These are phyloP conservation scores for Caiman crocodilus DNA, from an alignment of 2,797 vertebrate genomes.

Conservation along the genomic window DNA sequence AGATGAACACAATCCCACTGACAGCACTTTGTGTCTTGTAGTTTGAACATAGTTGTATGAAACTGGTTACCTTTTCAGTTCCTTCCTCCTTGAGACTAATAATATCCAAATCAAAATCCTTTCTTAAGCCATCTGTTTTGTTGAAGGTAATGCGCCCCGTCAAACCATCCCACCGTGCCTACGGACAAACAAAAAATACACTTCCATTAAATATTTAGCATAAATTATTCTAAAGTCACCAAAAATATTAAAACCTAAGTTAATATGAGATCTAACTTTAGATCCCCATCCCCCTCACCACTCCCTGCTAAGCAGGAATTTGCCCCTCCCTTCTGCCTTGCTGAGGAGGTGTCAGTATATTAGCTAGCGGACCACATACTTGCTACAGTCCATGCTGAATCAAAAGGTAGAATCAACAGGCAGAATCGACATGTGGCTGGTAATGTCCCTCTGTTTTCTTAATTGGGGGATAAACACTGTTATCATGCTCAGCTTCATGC, in stretches of 20 bases:
- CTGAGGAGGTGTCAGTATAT: no score
- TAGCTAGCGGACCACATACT: no score
- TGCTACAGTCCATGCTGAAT: no score
- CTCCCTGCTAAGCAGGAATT: not conserved
- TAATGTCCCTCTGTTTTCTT: no score
- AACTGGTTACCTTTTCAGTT: constrained; percentile 91
- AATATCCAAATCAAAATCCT: constrained; percentile 97
- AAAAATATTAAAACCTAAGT: not conserved
- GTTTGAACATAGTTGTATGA: not conserved
- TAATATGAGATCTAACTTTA: no score
- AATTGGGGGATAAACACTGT: no score
- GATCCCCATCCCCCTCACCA: no score
- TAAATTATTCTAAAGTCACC: not conserved
- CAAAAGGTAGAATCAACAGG: no score
- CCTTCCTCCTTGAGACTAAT: constrained; percentile 98
- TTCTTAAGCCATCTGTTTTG: constrained; percentile 94
- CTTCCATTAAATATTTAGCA: constrained; percentile 23
- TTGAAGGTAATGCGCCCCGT: constrained; percentile 96
- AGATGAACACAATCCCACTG: not conserved
- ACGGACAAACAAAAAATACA: constrained; percentile 40
- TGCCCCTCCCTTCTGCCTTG: no score
- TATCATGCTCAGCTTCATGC: no score
- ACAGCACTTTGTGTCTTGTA: not conserved
- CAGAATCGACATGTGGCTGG: no score
- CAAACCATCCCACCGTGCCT: constrained; percentile 96